Evolutionary conservation across 2,888 invertebrate species (phyloP).

Genomic region (Pogonocherus hispidulus): DNA sequence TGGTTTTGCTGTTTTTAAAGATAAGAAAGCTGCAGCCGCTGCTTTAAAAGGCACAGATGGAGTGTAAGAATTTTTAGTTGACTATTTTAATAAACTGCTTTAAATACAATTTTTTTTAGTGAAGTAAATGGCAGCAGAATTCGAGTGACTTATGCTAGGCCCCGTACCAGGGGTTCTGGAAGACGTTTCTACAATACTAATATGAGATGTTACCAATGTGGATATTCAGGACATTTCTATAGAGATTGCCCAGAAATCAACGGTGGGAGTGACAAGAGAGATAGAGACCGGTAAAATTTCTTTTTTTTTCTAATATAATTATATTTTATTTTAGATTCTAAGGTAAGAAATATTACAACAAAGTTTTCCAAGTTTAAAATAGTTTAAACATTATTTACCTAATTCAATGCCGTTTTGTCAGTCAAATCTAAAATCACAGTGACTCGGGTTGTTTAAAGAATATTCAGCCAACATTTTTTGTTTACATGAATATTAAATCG

Average conservation of each 20-base stretch:
- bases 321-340: slow-evolving; percentile 2
- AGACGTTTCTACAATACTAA: slow-evolving; percentile 71
- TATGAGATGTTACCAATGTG: slow-evolving; percentile 74
- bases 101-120: slow-evolving; percentile 59
- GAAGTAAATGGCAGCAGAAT: slow-evolving; percentile 70
- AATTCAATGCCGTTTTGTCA: background rate
- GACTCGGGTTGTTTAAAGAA: background rate
- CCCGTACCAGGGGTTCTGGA: slow-evolving; percentile 69
- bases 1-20: slow-evolving; percentile 74
- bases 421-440: background rate
- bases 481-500: background rate
- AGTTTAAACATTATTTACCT: background rate
- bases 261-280: slow-evolving; percentile 60
- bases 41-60: slow-evolving; percentile 69
- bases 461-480: background rate
- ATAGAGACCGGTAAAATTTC: slow-evolving; percentile 61
- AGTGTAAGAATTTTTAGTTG: slow-evolving; percentile 65
- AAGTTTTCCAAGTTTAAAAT: slow-evolving; percentile 13
- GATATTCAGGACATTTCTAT: slow-evolving; percentile 73
- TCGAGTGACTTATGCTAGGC: slow-evolving; percentile 72
- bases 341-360: background rate
- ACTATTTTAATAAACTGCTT: background rate
- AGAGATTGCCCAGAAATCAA: slow-evolving; percentile 71
- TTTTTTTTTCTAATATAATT: slow-evolving; percentile 30
- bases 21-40: slow-evolving; percentile 70